Evolutionary conservation across 1,140 invertebrate genomes (phyloP).

Genomic region (Mamestra configurata): DNA sequence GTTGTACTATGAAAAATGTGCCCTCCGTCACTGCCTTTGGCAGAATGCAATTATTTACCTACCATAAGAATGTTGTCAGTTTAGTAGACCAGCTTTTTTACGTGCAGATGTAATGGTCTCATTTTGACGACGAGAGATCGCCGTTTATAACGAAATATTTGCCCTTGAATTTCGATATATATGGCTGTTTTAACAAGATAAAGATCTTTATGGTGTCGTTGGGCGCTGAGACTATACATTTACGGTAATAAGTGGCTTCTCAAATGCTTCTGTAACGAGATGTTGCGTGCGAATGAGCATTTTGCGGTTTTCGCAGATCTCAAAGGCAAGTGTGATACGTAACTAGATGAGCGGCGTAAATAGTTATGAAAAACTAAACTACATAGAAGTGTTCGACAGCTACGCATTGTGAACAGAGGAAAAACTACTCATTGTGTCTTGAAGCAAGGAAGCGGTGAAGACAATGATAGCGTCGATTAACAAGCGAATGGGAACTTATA

Average conservation of each 20-base stretch:
- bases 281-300: conserved; percentile 73
- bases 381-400: conserved; percentile 70
- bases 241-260: conserved; percentile 65
- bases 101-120: conserved; percentile 58
- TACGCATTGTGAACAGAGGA: conserved; percentile 69
- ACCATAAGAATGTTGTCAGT: conserved; percentile 64
- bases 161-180: conserved; percentile 62
- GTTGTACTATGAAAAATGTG: conserved; percentile 73
- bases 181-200: conserved; percentile 54
- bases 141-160: conserved; percentile 57
- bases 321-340: conserved; percentile 58
- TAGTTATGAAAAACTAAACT: conserved; percentile 57
- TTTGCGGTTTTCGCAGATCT: conserved; percentile 77
- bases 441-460: conserved; percentile 58
- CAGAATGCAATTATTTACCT: conserved; percentile 71
- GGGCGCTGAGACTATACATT: conserved; percentile 54
- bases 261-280: conserved; percentile 63
- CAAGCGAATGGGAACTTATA: conserved; percentile 76
- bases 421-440: conserved; percentile 51
- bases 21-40: conserved; percentile 58
- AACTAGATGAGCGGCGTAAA: conserved; percentile 51
- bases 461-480: conserved; percentile 80
- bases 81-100: conserved; percentile 63
- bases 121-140: conserved; percentile 42
- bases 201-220: conserved; percentile 60